A percentile compares a stretch with the other conserved stretches of the same genome.
These are phyloP conservation scores for Desmophyllum pertusum DNA, from an alignment of 92 coral and sea anemone species.

Conservation along the genomic window DNA sequence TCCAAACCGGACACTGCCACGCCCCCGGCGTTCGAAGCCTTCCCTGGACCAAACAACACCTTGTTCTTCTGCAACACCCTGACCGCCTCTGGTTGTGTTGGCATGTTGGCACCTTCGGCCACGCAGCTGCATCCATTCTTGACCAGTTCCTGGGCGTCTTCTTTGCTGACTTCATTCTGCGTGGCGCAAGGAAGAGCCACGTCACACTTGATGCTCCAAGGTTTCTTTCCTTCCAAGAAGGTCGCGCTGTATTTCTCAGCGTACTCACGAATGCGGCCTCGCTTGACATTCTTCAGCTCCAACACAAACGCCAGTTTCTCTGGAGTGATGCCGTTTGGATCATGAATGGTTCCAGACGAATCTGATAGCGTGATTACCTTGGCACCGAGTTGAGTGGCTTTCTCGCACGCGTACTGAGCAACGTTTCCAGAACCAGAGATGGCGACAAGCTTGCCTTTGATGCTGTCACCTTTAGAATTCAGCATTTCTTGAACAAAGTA, in stretches of 20 bases:
- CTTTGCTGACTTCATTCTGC: constrained; percentile 75
- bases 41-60: constrained; percentile 82
- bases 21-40: constrained; percentile 90
- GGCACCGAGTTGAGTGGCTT: constrained; percentile 76
- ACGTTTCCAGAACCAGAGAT: constrained; percentile 91
- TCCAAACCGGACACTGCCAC: constrained; percentile 91
- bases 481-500: constrained; percentile 85
- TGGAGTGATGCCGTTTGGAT: constrained; percentile 74
- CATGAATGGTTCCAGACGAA: constrained; percentile 79
- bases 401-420: constrained; percentile 81
- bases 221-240: constrained; percentile 80
- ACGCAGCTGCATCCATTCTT: constrained; percentile 77
- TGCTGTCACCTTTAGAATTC: constrained; percentile 59
- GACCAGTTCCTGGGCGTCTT: constrained; percentile 82
- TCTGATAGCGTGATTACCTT: constrained; percentile 85
- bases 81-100: constrained; percentile 82
- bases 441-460: constrained; percentile 75
- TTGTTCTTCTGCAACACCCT: constrained; percentile 69
- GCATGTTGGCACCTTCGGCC: constrained; percentile 92
- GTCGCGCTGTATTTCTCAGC: constrained; percentile 75
- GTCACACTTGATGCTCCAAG: constrained; percentile 85
- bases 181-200: constrained; percentile 90
- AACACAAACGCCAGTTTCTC: constrained; percentile 79
- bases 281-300: constrained; percentile 83
- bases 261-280: constrained; percentile 88